A percentile compares a stretch with the other conserved stretches of the same genome.
Conservation (phyloP, 2,888 invertebrate species). For the Monopis laevigella region DNA sequence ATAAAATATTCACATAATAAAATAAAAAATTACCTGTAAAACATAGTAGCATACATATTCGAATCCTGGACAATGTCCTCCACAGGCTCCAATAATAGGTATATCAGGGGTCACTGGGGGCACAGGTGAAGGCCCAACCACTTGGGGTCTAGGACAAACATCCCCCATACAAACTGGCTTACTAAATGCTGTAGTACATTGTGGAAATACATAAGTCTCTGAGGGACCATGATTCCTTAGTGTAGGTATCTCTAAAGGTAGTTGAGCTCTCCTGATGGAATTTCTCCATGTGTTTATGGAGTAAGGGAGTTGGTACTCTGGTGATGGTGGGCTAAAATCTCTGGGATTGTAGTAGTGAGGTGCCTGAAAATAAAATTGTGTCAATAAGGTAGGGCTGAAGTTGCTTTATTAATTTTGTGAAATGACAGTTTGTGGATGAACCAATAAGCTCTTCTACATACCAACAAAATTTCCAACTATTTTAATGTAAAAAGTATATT, state of each 20-base stretch:
- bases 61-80: constrained; percentile 74
- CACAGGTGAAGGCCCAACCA: constrained; percentile 35
- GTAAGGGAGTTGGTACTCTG: constrained; percentile 60
- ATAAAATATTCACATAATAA: no score
- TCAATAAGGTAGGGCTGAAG: no score
- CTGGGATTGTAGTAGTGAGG: constrained; percentile 49
- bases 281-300: constrained; percentile 42
- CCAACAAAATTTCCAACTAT: no score
- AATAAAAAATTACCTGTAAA: constrained; percentile 72
- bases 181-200: constrained; percentile 53
- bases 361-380: constrained; percentile 38
- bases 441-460: no score
- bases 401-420: no score
- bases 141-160: constrained; percentile 24
- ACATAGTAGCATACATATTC: constrained; percentile 78
- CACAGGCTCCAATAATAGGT: constrained; percentile 72
- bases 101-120: constrained; percentile 57
- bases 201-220: constrained; percentile 44
- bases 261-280: constrained; percentile 38
- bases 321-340: constrained; percentile 52
- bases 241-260: constrained; percentile 29
- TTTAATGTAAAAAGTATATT: no score
- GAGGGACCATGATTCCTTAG: constrained; percentile 22
- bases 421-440: no score
- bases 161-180: constrained; percentile 48